Conservation (phyloP, 2,888 invertebrate genomes). For the Aleiodes alternator region DNA sequence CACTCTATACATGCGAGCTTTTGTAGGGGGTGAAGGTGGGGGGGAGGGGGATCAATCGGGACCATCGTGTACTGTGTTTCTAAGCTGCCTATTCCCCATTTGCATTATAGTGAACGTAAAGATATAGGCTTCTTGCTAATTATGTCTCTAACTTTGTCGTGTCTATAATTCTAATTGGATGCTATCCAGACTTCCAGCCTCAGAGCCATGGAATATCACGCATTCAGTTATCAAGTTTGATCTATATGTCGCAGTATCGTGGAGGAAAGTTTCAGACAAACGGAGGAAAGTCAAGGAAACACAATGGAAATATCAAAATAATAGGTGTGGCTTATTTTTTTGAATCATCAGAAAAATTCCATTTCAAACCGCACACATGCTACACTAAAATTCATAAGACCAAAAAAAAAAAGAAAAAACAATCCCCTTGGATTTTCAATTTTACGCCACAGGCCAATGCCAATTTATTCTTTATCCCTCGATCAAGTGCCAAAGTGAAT, state of each 20-base stretch:
- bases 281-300: too few species aligned
- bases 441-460: constrained; percentile 43
- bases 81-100: constrained; percentile 21
- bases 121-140: constrained; percentile 34
- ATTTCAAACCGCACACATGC: neutral
- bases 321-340: too few species aligned
- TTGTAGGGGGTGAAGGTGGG: too few species aligned
- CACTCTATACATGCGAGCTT: neutral
- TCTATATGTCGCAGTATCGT: constrained; percentile 27
- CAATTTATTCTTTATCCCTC: constrained; percentile 48
- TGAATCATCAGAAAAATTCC: too few species aligned
- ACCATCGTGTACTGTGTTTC: constrained; percentile 15
- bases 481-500: constrained; percentile 41
- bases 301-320: too few species aligned
- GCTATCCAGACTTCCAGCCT: constrained; percentile 7
- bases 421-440: constrained; percentile 36
- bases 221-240: constrained; percentile 23
- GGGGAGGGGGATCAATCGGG: neutral
- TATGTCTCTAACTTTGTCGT: constrained; percentile 38
- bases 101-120: constrained; percentile 14
- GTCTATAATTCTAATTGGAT: constrained; percentile 40
- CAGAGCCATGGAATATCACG: constrained; percentile 5
- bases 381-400: neutral
- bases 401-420: constrained; percentile 13
- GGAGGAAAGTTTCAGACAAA: neutral